Evolutionary conservation across 37 sponge, comb jelly and placozoan genomes (phyloP).

Genomic region (Hexactinellida sp.): DNA sequence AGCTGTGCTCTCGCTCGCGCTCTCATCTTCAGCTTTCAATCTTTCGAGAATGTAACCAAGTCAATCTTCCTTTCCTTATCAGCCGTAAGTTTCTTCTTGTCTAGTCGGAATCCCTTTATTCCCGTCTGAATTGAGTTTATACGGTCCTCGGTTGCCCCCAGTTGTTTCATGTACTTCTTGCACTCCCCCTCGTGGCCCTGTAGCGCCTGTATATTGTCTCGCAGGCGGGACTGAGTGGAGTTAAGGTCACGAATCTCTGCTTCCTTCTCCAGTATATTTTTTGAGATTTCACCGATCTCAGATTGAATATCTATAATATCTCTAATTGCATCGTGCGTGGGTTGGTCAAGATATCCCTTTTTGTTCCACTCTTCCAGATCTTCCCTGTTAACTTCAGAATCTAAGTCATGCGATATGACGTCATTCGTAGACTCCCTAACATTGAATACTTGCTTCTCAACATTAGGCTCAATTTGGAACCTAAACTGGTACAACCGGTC

Average conservation of each 20-base stretch:
- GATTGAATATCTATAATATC: conserved; percentile 16
- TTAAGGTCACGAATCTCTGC: conserved; percentile 57
- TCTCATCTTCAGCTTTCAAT: background rate
- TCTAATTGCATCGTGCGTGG: background rate
- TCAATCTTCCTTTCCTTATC: conserved; percentile 5
- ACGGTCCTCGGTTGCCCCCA: conserved; percentile 62
- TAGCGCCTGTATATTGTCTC: conserved; percentile 52
- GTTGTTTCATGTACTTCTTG: conserved; percentile 50
- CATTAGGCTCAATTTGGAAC: conserved; percentile 40
- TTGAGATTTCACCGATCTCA: conserved; percentile 7
- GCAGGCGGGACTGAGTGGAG: conserved; percentile 36
- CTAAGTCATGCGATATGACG: conserved; percentile 15
- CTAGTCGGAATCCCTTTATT: conserved; percentile 36
- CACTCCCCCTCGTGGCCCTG: conserved; percentile 50
- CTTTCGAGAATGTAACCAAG: conserved; percentile 21
- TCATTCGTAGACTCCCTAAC: conserved; percentile 42
- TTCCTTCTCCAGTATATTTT: conserved; percentile 48
- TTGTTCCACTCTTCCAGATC: background rate
- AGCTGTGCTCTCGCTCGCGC: background rate
- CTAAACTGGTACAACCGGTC: conserved; percentile 79
- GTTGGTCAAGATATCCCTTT: background rate
- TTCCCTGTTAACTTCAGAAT: conserved; percentile 18
- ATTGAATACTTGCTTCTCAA: conserved; percentile 57
- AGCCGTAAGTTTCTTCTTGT: conserved; percentile 31
- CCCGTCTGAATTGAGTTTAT: conserved; percentile 30